phyloP scores from a whole-genome alignment of 2,113 vertebrate genomes.

The Bothrops jararaca region DNA sequence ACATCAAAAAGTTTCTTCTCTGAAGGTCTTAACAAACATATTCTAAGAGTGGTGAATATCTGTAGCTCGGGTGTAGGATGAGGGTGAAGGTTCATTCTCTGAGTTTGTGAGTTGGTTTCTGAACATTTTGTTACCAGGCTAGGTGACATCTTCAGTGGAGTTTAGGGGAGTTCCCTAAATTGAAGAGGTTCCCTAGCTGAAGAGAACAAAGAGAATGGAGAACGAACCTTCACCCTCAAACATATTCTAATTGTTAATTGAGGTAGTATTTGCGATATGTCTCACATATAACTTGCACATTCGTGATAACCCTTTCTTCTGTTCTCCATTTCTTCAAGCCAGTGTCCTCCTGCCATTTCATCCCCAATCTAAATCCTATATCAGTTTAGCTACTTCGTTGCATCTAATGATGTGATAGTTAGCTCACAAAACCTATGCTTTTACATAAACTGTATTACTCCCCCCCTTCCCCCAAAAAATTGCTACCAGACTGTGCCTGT shows the following conservation, averaged over 20 bases:
- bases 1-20: not conserved
- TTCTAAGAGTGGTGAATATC: not conserved
- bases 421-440: not conserved
- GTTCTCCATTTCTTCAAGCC: not conserved
- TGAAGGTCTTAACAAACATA: not conserved
- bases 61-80: too few relatives aligned
- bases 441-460: not conserved
- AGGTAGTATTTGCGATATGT: not conserved
- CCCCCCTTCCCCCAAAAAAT: not conserved
- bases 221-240: not conserved
- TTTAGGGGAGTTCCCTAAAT: too few relatives aligned
- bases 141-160: too few relatives aligned
- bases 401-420: not conserved
- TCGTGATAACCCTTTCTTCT: not conserved
- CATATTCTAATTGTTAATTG: not conserved
- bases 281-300: not conserved
- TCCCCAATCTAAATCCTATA: not conserved
- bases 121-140: too few relatives aligned
- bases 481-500: not conserved
- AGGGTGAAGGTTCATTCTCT: too few relatives aligned
- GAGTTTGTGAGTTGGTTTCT: too few relatives aligned
- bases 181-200: too few relatives aligned
- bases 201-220: too few relatives aligned
- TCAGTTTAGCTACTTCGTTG: not conserved
- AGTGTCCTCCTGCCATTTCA: not conserved